Conservation (phyloP, 2,113 vertebrate genomes). For the Anarhynchus alexandrinus region DNA sequence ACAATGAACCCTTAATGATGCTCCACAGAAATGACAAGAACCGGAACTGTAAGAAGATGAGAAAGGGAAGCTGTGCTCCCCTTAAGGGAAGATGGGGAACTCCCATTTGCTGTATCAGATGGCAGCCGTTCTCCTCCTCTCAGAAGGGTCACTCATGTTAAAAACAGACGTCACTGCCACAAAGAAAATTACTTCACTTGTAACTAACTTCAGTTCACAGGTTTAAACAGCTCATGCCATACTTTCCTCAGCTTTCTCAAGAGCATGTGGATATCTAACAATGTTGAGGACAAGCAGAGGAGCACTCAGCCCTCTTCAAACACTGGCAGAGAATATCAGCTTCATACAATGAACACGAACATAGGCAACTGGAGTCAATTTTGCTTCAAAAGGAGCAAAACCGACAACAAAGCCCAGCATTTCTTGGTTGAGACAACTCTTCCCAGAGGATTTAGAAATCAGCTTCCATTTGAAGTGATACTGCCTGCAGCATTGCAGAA, state of each 20-base stretch:
- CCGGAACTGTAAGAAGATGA: background rate
- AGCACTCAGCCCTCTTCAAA: background rate
- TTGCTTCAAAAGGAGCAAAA: background rate
- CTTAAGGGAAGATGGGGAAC: background rate
- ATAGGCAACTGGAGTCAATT: background rate
- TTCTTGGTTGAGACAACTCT: background rate
- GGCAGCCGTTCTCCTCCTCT: accelerated
- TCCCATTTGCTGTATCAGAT: background rate
- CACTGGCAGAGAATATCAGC: background rate
- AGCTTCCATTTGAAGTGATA: background rate
- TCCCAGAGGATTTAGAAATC: background rate
- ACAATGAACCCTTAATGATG: background rate
- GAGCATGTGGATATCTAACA: background rate
- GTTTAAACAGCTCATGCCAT: accelerated
- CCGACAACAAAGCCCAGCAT: background rate
- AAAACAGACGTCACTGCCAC: background rate
- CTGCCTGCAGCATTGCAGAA: background rate
- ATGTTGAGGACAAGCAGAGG: background rate
- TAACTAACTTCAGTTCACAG: background rate
- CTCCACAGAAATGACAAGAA: background rate
- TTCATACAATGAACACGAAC: accelerated
- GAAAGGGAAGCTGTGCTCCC: background rate
- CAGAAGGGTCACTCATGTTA: background rate
- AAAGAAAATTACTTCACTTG: accelerated
- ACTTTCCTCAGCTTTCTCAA: background rate